Evolutionary conservation across 2,797 vertebrate genomes (phyloP).

Genomic region (Poliocrania exsul): DNA sequence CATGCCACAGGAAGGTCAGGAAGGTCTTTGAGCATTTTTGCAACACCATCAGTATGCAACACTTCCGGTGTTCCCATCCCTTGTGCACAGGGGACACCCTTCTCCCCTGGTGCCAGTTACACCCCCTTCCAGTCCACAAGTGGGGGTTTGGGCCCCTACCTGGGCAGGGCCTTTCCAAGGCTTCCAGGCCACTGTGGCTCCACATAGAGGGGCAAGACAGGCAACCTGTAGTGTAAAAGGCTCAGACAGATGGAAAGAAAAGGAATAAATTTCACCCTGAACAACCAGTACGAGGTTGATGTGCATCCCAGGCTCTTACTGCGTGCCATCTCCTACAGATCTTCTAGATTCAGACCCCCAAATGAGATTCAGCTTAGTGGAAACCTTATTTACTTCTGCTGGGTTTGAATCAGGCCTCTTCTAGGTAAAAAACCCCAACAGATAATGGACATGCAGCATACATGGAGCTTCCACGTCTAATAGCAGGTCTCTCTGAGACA

Average conservation of each 20-base stretch:
- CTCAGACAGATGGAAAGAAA: background rate
- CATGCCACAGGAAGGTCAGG: background rate
- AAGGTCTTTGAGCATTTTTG: background rate
- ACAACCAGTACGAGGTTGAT: background rate
- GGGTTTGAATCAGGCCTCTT: background rate
- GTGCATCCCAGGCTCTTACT: background rate
- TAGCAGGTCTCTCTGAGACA: background rate
- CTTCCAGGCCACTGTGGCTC: background rate
- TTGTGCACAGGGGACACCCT: background rate
- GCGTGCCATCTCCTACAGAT: background rate
- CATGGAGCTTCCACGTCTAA: background rate
- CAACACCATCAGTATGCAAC: background rate
- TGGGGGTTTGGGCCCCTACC: background rate
- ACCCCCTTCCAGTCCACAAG: background rate
- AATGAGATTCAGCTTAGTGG: background rate
- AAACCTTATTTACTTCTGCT: background rate
- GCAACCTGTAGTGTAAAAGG: background rate
- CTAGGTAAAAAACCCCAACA: background rate
- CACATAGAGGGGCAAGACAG: background rate
- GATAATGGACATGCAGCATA: background rate
- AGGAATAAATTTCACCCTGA: background rate
- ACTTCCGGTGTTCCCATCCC: background rate
- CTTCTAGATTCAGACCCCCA: background rate
- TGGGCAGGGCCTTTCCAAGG: background rate
- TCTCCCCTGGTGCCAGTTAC: background rate